Evolutionary conservation across 37 sponge, comb jelly and placozoan species (phyloP).

Genomic region (Haliclona indistincta): DNA sequence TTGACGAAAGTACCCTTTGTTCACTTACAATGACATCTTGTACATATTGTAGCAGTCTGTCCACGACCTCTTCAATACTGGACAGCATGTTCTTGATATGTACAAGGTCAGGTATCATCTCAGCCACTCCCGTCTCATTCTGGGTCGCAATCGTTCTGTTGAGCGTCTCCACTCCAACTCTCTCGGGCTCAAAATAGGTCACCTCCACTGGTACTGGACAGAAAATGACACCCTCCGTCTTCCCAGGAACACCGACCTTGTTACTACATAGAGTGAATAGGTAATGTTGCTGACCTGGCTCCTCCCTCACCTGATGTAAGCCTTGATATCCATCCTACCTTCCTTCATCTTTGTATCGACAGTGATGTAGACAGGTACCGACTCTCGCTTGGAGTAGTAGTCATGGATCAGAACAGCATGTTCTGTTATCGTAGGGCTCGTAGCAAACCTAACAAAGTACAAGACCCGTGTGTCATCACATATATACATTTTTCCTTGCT

Average conservation of each 20-base stretch:
- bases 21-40: constrained; percentile 63
- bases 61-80: constrained; percentile 32
- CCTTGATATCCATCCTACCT: constrained; percentile 66
- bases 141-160: background rate
- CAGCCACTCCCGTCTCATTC: background rate
- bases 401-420: constrained; percentile 88
- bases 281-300: background rate
- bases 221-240: constrained; percentile 75
- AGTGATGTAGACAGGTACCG: constrained; percentile 71
- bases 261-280: background rate
- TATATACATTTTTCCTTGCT: background rate
- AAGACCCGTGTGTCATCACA: constrained; percentile 23
- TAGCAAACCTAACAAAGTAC: constrained; percentile 47
- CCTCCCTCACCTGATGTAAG: constrained; percentile 50
- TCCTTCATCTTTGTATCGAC: constrained; percentile 70
- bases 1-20: too few species aligned
- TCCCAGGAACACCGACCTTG: constrained; percentile 82
- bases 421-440: constrained; percentile 59
- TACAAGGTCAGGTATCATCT: constrained; percentile 23
- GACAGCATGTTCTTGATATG: constrained; percentile 16
- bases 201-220: constrained; percentile 62
- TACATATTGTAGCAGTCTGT: constrained; percentile 53
- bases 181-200: constrained; percentile 79
- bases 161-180: constrained; percentile 59
- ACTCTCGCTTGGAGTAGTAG: constrained; percentile 66